Base-by-base conservation (phyloP, 1,140 invertebrate genomes). In the Sipha flava region DNA sequence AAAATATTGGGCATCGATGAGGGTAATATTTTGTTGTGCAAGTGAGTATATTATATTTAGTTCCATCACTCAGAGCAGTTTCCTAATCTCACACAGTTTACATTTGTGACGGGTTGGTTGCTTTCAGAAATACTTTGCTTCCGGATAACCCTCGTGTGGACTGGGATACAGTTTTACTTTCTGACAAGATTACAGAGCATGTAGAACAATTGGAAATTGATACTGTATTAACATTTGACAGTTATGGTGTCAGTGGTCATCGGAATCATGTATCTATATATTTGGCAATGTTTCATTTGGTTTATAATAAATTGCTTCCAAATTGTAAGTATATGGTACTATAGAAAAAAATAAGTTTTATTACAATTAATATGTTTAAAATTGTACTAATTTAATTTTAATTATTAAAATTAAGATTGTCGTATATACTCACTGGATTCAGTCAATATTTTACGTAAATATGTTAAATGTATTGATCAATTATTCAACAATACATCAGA, bases 191-290 rank as follows among this genome's bases (percentile, higher is more conserved):
- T 83, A 86, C 91, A 37, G 89, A 92, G 62, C 88, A 91, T 62
- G 85, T 95, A 70, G 90, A 93, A 85, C 87, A 88, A 57, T 88
- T 93, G 79, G 89, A 91, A 84, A 93, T 95, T 83, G 91, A 95
- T 83, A 91, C 92, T 16, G 54, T 80, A 26, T 52, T 98, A 54
- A 97, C 96, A 45, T 98, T 98, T 88, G 96, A 98, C 86, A 90
- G 91, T 84, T 87, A 91, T 84, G 97, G 97, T 66, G 90, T 98
- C 5, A 96, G 94, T 83, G 90, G 91, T 10, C 96, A 98, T 87
- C 86, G 88, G 34, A 98, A 98, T 88, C 97, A 98, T 85, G 91
- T 89, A 81, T 91, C 93, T 62, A 88, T 95, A 80, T 94, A 92
- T 85, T 92, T 92, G 87, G 92, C 91, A 80, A 87, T 93, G 40